Conservation (phyloP, 2,113 vertebrate genomes). For the Alethe castanea region DNA sequence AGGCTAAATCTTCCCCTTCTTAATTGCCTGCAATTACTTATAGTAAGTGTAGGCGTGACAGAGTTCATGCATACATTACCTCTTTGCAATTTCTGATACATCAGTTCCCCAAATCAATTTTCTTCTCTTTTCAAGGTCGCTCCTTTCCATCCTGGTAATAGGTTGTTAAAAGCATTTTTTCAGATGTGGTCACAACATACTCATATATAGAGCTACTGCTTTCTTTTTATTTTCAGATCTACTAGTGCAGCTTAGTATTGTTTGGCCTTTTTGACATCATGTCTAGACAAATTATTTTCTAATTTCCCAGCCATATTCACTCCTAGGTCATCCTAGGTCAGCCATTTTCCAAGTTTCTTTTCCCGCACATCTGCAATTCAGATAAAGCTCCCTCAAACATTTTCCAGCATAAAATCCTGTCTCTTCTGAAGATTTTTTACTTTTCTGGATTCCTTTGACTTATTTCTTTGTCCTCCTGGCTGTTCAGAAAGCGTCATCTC, state of each 20-base stretch:
- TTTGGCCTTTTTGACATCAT: conserved; percentile 38
- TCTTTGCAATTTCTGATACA: conserved; percentile 10
- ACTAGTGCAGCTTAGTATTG: not conserved
- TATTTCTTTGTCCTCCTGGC: not conserved
- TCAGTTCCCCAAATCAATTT: conserved; percentile 12
- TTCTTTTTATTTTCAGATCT: not conserved
- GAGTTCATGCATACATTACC: conserved; percentile 30
- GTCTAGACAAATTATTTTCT: conserved; percentile 46
- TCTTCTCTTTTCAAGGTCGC: conserved; percentile 10
- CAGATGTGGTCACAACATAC: not conserved
- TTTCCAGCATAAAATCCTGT: not conserved
- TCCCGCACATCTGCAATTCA: not conserved
- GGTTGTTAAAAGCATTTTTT: conserved; percentile 27
- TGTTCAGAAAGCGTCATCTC: not conserved
- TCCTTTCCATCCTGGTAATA: not conserved
- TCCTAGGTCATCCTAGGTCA: not conserved
- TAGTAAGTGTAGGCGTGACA: conserved; percentile 18
- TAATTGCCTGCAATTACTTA: conserved; percentile 45
- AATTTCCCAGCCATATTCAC: not conserved
- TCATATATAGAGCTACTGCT: not conserved
- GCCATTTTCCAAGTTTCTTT: not conserved
- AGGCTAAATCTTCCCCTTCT: conserved; percentile 14
- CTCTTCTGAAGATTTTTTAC: not conserved
- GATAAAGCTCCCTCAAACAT: not conserved
- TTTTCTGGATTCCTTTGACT: not conserved